Base-by-base conservation (phyloP, 1,140 invertebrate genomes). In the Pogonus chalceus region DNA sequence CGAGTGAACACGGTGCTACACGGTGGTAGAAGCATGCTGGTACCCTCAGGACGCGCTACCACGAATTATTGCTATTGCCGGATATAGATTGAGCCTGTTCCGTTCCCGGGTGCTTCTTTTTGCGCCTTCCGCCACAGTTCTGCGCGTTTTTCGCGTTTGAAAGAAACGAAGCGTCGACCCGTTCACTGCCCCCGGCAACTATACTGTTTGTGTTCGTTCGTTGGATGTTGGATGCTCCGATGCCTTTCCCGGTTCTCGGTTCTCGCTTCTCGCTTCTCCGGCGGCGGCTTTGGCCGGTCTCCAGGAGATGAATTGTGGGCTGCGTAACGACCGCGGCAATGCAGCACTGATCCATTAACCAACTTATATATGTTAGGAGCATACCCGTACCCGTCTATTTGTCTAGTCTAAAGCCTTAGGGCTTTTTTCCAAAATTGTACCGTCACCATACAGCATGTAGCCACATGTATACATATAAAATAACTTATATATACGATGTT, bases 251-350 rank as follows among this genome's bases (percentile, higher is more conserved):
- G n/a, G n/a, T n/a, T n/a, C n/a, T n/a, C n/a, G n/a, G n/a, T n/a
- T n/a, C n/a, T n/a, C n/a, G n/a, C n/a, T n/a, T n/a, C n/a, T n/a
- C 18, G 37, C 26, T 31, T 31, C 26, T 31, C 9, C 37, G 18
- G 47, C 48, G 18, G 47, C 48, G 54, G 39, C 51, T 51, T 60
- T 62, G 60, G 60, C 60, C 52, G 37, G 52, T 58, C 58, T 62
- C 60, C 60, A 62, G 58, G 51, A 60, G 56, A 61, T 61, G 60
- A 61, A 61, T 60, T 60, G 60, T 62, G 39, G 51, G 49, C 53
- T 31, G 49, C 51, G 20, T 49, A 49, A 49, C 22, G 47, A 43
- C 37, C 49, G 51, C 60, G 54, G 49, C 60, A 56, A 52, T 58
- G 53, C 56, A 57, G 52, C 55, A 54, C 47, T 53, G 55, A 55